Base-by-base conservation (phyloP, 2,113 vertebrate species). In the Psephotus haematonotus region DNA sequence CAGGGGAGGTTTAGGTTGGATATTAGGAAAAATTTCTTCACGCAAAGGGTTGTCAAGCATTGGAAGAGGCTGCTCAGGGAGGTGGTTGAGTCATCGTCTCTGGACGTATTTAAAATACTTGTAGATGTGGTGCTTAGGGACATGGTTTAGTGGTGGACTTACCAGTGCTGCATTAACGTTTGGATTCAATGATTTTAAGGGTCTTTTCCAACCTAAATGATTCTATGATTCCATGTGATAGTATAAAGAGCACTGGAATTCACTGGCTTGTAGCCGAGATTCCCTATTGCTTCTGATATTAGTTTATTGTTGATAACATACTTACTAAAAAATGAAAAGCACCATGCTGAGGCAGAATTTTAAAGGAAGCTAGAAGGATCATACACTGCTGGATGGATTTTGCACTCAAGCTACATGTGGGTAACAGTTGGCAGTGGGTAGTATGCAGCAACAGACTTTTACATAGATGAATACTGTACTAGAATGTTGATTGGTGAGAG, bases 381-480 rank as follows among this genome's bases (percentile, higher is more conserved):
- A 2, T 76, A 50, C 31, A 27, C 33, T 23, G 27, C 52, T 90
- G 80, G 67, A 69, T 64, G 74, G 16, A 60, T 90, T 94, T 95
- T 88, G 60, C 29, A 68, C 77, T 94, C 86, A 83, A 44, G 77
- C 91, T 95, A 83, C 50, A 46, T 57, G 91, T 92, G 94, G 92
- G 82, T 82, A 96, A 96, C 65, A 89, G 83, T 71, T 94, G 91
- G 71, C n/a, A 86, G 83, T 85, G 63, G 82, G 78, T 96, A 94
- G 75, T 70, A 80, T 87, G 69, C 64, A 93, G 75, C 82, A 93
- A 81, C 89, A 96, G 96, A 89, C 95, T 96, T 97, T 97, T 95
- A 80, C 53, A 71, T 64, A 91, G 95, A 94, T 95, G 53, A 95
- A 57, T 85, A 59, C 94, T 87, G 70, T 91, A 93, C 68, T 50